Evolutionary conservation across 2,113 vertebrate genomes (phyloP), one percentile per base, ranked within the genome.

Genomic region (Mola mola): DNA sequence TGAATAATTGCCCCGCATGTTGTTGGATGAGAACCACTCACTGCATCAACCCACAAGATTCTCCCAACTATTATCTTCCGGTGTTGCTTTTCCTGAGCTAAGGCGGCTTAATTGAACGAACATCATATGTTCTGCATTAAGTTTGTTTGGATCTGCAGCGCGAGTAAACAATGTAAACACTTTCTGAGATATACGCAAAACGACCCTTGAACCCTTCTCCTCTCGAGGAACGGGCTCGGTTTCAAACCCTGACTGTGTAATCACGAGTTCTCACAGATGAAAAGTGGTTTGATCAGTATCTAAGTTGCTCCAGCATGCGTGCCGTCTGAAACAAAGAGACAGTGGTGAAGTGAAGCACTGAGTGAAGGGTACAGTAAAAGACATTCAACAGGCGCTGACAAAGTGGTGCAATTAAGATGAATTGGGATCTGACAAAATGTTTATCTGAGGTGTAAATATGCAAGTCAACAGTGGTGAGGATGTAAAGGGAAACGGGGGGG

Each of bases 1-100:
- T 90, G 91, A 94, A 93, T 94, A 95, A 95, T 95, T 93, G 95
- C 93, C 90, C 93, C 91, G 83, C 92, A 93, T 93, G 91, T 84
- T 92, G 93, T 92, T 92, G 92, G 92, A 95, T 95, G 94, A 94
- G 92, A 94, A 91, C 19, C 34, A 53, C 92, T 93, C 92, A 93
- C 91, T 89, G 92, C 93, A 92, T 93, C 20, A 1, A 28, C 0
- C 5, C 20, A 10, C 8, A 20, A 37, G 26, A 37, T 69, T 48
- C 26, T 46, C 40, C 51, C 21, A 66, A 48, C 77, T 46, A 2
- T 13, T 49, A 29, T 44, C 16, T 8, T 20, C 8, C 50, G 41
- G 25, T 72, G 28, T 46, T 95, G 91, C 94, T 94, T 93, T 92
- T 86, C 90, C 91, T 91, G 88, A 92, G 90, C 92, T 92, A 90